Evolutionary conservation across 53 echinoderm and acorn worm species (phyloP).

Genomic region (Stichopus horrens): DNA sequence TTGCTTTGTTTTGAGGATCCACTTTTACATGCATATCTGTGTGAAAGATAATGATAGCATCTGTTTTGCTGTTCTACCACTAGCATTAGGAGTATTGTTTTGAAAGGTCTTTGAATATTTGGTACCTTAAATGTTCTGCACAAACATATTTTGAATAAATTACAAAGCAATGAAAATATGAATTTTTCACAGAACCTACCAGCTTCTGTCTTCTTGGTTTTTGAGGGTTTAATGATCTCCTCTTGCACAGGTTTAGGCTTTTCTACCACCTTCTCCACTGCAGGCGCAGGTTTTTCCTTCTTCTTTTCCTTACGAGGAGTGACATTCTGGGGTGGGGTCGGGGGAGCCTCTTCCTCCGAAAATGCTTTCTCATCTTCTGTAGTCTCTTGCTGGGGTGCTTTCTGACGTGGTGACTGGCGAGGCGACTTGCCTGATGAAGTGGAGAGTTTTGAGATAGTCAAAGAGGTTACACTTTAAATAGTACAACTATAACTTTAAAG

Average conservation of each 20-base stretch:
- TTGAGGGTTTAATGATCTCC: conserved; percentile 17
- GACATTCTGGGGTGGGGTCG: conserved; percentile 43
- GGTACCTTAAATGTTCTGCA: not conserved
- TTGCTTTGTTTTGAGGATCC: no score
- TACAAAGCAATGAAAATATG: not conserved
- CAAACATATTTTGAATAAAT: not conserved
- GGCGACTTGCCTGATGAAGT: conserved; percentile 45
- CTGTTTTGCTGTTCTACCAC: no score
- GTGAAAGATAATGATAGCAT: no score
- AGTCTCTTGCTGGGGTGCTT: conserved; percentile 48
- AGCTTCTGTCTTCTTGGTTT: conserved; percentile 11
- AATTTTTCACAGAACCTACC: not conserved
- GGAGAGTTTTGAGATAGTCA: no score
- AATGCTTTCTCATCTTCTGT: conserved; percentile 49
- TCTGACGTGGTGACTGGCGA: conserved; percentile 41
- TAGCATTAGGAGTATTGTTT: no score
- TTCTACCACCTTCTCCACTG: not conserved
- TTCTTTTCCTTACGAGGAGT: conserved; percentile 42
- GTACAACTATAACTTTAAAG: no score
- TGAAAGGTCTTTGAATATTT: no score
- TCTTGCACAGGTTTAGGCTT: conserved; percentile 34
- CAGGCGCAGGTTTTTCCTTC: conserved; percentile 34
- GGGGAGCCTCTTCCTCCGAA: conserved; percentile 49
- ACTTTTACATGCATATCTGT: no score
- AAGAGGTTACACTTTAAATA: no score